These are phyloP conservation scores for Prionailurus viverrinus DNA, from an alignment of 2,113 vertebrate species.

Conservation along the genomic window DNA sequence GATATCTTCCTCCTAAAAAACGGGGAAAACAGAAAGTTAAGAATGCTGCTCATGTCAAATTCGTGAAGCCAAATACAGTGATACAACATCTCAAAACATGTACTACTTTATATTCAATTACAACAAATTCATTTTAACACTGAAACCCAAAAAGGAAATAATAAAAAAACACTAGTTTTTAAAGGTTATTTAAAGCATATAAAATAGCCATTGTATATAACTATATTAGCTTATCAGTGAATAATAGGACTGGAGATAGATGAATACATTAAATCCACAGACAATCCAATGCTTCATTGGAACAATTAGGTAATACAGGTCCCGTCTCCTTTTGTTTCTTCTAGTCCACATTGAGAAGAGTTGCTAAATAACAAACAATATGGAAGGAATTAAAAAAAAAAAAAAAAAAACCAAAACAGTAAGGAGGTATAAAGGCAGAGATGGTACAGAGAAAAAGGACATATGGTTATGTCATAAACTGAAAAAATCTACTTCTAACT, in stretches of 20 bases:
- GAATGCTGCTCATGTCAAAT: slow-evolving; percentile 46
- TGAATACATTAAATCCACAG: slow-evolving; percentile 56
- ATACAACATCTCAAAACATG: slow-evolving; percentile 33
- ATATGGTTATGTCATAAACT: background rate
- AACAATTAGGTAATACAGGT: background rate
- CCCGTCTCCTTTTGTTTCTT: slow-evolving; percentile 38
- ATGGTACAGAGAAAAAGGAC: slow-evolving; percentile 23
- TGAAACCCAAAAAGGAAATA: slow-evolving; percentile 46
- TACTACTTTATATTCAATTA: slow-evolving; percentile 41
- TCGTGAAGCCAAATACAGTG: slow-evolving; percentile 52
- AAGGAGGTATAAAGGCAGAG: slow-evolving; percentile 7
- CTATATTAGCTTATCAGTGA: slow-evolving; percentile 32
- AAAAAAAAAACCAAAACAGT: background rate
- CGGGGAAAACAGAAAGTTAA: slow-evolving; percentile 69
- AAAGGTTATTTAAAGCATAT: background rate
- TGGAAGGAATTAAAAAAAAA: background rate
- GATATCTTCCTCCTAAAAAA: slow-evolving; percentile 95
- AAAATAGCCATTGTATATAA: slow-evolving; percentile 38
- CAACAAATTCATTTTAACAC: slow-evolving; percentile 54
- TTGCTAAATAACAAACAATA: background rate
- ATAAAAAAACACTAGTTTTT: background rate
- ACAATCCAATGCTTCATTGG: slow-evolving; percentile 4
- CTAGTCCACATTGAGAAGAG: background rate
- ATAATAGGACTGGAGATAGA: background rate
- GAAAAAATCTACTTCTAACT: background rate